A percentile compares a stretch with the other conserved stretches of the same genome.
phyloP scores from a whole-genome alignment of 2,888 invertebrate species.

The Hypercompe scribonia region DNA sequence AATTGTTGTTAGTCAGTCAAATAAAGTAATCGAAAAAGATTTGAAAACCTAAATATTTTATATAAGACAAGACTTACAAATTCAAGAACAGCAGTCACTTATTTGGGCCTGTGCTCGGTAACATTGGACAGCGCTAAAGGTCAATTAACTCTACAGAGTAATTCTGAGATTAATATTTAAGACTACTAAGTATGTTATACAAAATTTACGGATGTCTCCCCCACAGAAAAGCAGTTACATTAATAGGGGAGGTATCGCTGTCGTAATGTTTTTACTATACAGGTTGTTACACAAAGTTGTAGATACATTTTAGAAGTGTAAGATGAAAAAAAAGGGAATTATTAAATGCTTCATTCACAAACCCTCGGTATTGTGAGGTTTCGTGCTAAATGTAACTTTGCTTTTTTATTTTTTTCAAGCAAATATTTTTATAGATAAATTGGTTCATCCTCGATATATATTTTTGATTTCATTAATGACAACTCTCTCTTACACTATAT shows the following conservation, averaged over 20 bases:
- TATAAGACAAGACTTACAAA: not conserved
- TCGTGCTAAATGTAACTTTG: not conserved
- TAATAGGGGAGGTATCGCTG: not conserved
- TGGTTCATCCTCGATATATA: not conserved
- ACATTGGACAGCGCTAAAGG: constrained; percentile 4
- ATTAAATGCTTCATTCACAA: too few relatives aligned
- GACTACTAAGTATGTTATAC: not conserved
- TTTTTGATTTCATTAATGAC: not conserved
- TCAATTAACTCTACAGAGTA: constrained; percentile 3
- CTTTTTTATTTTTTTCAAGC: not conserved
- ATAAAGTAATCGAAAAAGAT: too few relatives aligned
- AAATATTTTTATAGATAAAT: too few relatives aligned
- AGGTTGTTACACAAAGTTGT: not conserved
- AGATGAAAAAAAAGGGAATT: too few relatives aligned
- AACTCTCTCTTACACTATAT: not conserved
- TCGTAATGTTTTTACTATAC: constrained; percentile 8
- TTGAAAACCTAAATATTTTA: not conserved
- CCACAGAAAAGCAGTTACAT: not conserved
- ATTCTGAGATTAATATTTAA: not conserved
- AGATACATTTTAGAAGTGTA: not conserved
- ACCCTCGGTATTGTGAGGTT: not conserved
- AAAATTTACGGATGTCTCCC: not conserved
- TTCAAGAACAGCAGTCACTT: not conserved
- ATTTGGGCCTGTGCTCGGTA: not conserved
- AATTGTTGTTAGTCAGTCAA: too few relatives aligned